Evolutionary conservation across 2,797 vertebrate genomes (phyloP), one percentile per base, ranked within the genome.

Genomic region (Astyanax mexicanus): DNA sequence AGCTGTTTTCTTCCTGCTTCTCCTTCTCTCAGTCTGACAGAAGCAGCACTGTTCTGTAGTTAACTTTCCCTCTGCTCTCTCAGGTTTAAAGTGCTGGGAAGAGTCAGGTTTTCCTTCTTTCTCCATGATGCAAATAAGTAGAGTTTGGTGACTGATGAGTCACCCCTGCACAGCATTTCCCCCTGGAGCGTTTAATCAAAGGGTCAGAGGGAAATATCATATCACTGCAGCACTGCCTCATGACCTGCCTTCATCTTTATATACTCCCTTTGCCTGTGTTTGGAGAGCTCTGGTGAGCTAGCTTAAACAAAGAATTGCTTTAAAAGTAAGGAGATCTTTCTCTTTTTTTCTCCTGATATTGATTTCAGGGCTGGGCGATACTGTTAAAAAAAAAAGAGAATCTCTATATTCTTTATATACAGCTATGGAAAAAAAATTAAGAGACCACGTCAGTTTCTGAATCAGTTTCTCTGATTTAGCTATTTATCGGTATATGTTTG

Each of bases 131-230:
- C 49, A 72, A 75, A 75, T 52, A 29, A 54, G 47, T 10, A 32
- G 19, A 54, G 64, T 61, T 70, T 67, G 40, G 42, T 54, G 69
- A 66, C 23, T 35, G 69, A 67, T 78, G 75, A 77, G 69, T 78
- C 75, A 78, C 51, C 35, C 44, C 52, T 64, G 6, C 52, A 29
- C 60, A 40, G 62, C 60, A 65, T n/a, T 71, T 65, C 21, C 57
- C 40, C 32, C 40, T 23, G 6, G 19, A 54, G 2, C n/a, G 3
- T n/a, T 67, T 38, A 69, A 9, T 60, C 32, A 40, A 68, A 15
- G 23, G 44, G 5, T 8, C 44, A n/a, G 23, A 66, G 25, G 44
- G 44, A 49, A 64, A 67, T 44, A 49, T 67, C 25, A 49, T 49
- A 67, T 67, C 45, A 47, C 64, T 49, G 64, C 25, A 49, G 4